Conservation (phyloP, 2,888 invertebrate species). For the Myopa testacea region DNA sequence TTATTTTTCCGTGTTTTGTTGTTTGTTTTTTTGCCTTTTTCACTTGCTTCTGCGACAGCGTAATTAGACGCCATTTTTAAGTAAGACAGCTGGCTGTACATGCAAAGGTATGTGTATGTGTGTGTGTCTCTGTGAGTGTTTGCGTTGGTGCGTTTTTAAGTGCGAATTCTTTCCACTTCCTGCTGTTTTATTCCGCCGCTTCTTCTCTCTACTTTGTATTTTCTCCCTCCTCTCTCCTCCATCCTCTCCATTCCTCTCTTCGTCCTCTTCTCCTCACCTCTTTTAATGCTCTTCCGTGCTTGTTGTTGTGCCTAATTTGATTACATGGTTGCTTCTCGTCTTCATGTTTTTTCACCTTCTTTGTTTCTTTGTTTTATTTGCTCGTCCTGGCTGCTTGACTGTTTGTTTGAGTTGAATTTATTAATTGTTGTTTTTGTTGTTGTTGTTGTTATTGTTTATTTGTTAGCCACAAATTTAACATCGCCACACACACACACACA, state of each 20-base stretch:
- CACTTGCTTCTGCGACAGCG: constrained; percentile 1
- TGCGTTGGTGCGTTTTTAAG: constrained; percentile 8
- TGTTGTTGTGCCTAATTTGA: constrained; percentile 13
- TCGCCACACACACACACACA: background rate
- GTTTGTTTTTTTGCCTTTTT: background rate
- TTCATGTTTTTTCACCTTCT: background rate
- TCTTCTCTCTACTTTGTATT: too few relatives aligned
- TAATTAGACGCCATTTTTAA: constrained; percentile 29
- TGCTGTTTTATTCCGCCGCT: too few relatives aligned
- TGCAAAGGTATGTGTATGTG: constrained; percentile 17
- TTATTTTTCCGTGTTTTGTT: background rate
- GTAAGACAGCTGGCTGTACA: background rate
- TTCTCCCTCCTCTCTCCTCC: too few relatives aligned
- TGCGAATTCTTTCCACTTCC: too few relatives aligned
- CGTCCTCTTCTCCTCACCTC: too few relatives aligned
- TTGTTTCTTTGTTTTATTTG: background rate
- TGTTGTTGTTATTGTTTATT: constrained; percentile 14
- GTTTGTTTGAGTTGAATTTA: background rate
- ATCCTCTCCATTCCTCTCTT: background rate
- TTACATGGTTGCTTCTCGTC: background rate
- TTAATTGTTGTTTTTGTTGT: constrained; percentile 9
- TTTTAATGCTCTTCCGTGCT: background rate
- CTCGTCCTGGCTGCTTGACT: background rate
- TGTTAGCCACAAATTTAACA: background rate
- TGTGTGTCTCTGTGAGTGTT: constrained; percentile 11